A percentile compares a stretch with the other conserved stretches of the same genome.
Evolutionary conservation across 2,113 vertebrate species (phyloP).

Genomic region (Erpornis zantholeuca): DNA sequence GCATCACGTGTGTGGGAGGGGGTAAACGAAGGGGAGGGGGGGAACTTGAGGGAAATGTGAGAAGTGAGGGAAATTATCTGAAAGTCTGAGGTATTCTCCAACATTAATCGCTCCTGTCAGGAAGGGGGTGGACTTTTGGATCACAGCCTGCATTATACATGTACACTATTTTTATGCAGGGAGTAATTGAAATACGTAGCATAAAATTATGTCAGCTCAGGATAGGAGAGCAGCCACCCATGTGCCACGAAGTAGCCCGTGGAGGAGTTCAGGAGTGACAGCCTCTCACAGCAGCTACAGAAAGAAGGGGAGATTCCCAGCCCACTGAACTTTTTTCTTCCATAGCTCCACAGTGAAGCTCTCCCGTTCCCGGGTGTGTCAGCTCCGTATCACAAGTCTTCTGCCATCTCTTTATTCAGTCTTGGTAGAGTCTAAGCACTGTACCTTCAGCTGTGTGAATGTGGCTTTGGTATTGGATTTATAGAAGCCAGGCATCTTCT

Average conservation of each 20-base stretch:
- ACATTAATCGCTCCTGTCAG: conserved; percentile 19
- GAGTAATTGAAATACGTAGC: background rate
- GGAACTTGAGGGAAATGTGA: conserved; percentile 16
- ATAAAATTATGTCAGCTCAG: background rate
- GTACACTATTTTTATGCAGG: conserved; percentile 12
- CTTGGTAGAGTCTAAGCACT: background rate
- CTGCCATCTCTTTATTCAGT: background rate
- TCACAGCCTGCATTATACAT: background rate
- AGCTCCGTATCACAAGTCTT: background rate
- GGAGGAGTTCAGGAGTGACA: background rate
- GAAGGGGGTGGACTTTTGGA: conserved; percentile 32
- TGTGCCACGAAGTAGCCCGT: background rate
- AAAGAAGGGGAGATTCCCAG: background rate
- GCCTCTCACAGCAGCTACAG: background rate
- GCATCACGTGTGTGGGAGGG: conserved; percentile 44
- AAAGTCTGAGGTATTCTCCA: conserved; percentile 36
- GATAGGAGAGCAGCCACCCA: background rate
- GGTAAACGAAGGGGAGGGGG: background rate
- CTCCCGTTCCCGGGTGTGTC: background rate
- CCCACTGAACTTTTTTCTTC: background rate
- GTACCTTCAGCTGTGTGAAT: background rate
- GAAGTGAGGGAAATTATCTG: conserved; percentile 38
- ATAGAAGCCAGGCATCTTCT: background rate
- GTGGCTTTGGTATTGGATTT: background rate
- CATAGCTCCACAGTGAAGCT: background rate